Percentiles rank a stretch among this genome's conserved stretches.
Conservation (phyloP, 2,797 vertebrate genomes). For the Gephyroberyx darwinii region DNA sequence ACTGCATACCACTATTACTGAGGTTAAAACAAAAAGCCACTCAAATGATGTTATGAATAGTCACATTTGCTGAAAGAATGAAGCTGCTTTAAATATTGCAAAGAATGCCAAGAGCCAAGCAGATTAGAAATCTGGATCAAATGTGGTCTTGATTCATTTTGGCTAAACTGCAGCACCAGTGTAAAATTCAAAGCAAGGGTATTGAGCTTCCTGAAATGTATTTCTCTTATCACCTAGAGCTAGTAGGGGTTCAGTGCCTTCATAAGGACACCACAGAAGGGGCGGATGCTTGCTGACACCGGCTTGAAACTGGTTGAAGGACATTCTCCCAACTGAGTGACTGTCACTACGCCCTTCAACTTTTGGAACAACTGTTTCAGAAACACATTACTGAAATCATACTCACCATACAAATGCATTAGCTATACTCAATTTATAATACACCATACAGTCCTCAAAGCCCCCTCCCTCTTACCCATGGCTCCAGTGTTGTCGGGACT, state of each 20-base stretch:
- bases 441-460: neutral
- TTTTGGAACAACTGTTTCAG: no score
- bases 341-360: neutral
- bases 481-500: slow-evolving; percentile 26
- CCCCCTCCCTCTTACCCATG: slow-evolving; percentile 57
- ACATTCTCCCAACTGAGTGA: neutral
- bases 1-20: neutral
- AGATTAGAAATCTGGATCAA: slow-evolving; percentile 15
- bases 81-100: neutral
- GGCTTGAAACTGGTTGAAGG: neutral
- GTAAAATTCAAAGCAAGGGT: slow-evolving; percentile 4
- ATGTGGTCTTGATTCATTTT: slow-evolving; percentile 21
- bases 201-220: slow-evolving; percentile 9
- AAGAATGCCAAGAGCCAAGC: slow-evolving; percentile 1
- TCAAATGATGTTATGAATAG: slow-evolving; percentile 25
- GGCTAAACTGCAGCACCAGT: slow-evolving; percentile 2
- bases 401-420: neutral
- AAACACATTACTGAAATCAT: no score
- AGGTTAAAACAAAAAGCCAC: neutral
- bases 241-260: no score
- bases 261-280: no score
- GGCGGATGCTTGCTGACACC: no score
- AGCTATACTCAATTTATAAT: neutral
- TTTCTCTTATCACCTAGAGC: no score
- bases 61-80: slow-evolving; percentile 14